A percentile compares a stretch with the other conserved stretches of the same genome.
Evolutionary conservation across 2,797 vertebrate species (phyloP).

Genomic region (Fistularia commersonii): DNA sequence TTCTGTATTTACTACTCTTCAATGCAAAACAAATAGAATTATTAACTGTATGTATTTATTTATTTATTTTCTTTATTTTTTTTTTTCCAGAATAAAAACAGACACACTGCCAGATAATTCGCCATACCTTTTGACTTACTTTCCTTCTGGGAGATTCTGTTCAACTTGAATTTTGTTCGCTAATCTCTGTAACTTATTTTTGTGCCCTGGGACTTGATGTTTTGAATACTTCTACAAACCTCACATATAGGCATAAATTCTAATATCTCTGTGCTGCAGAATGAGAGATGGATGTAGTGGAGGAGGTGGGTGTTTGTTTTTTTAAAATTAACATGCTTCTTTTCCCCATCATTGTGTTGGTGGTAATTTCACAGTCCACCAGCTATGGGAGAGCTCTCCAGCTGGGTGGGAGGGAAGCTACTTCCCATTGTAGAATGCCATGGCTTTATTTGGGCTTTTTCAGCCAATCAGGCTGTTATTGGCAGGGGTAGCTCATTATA

Average conservation of each 20-base stretch:
- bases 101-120: too few species aligned
- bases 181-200: too few species aligned
- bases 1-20: not conserved
- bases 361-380: constrained; percentile 64
- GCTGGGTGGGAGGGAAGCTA: constrained; percentile 16
- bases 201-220: too few species aligned
- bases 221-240: too few species aligned
- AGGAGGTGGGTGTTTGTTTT: constrained; percentile 31
- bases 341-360: constrained; percentile 38
- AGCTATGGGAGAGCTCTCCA: constrained; percentile 33
- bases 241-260: constrained; percentile 21
- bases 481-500: constrained; percentile 8
- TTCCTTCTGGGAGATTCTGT: too few species aligned
- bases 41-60: not conserved
- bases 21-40: too few species aligned
- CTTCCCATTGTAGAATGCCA: constrained; percentile 8
- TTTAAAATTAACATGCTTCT: constrained; percentile 58
- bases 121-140: too few species aligned
- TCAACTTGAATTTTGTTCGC: too few species aligned
- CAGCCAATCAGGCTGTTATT: not conserved
- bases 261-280: constrained; percentile 37
- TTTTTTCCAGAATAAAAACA: too few species aligned
- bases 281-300: constrained; percentile 20
- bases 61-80: not conserved
- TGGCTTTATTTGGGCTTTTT: constrained; percentile 1